phyloP scores from a whole-genome alignment of 2,113 vertebrate genomes.

The Desmodus rotundus region DNA sequence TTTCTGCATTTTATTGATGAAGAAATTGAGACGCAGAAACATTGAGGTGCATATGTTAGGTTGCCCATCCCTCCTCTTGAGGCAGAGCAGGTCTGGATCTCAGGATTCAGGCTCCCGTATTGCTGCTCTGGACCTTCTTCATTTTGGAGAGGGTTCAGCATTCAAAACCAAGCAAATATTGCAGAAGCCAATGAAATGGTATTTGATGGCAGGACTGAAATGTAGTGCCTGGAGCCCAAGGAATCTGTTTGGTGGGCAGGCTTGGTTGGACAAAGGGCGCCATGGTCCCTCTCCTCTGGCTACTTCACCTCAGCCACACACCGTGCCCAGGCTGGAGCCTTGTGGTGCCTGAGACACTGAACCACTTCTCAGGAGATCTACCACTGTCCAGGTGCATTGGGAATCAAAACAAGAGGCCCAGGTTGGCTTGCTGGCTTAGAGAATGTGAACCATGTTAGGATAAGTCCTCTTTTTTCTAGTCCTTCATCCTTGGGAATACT shows the following conservation, averaged over 20 bases:
- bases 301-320: neutral
- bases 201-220: neutral
- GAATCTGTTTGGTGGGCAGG: neutral
- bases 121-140: neutral
- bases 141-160: neutral
- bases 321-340: neutral
- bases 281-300: neutral
- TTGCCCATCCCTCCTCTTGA: too few species aligned
- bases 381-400: neutral
- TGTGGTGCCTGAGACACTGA: neutral
- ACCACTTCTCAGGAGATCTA: neutral
- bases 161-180: neutral
- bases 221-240: too few species aligned
- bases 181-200: neutral
- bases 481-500: neutral
- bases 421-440: neutral
- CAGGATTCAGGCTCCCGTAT: neutral
- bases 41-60: neutral
- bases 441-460: neutral
- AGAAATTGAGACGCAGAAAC: neutral
- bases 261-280: neutral
- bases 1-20: neutral
- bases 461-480: neutral
- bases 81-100: neutral
- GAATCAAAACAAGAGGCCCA: neutral